Percentiles rank a stretch among this genome's conserved stretches.
phyloP scores from a whole-genome alignment of 2,113 vertebrate species.

The Aspiorhynchus laticeps region DNA sequence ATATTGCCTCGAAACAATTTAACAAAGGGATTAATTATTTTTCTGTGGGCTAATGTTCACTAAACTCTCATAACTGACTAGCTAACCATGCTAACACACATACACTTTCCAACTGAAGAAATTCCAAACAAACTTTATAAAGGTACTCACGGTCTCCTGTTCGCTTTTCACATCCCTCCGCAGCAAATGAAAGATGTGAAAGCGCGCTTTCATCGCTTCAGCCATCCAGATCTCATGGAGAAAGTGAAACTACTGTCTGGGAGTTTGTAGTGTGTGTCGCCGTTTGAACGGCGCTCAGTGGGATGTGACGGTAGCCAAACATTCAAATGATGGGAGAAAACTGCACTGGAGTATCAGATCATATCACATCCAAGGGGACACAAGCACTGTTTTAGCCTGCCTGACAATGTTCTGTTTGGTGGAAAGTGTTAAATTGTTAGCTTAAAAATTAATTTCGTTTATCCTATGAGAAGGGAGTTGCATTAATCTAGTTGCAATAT shows the following conservation, averaged over 20 bases:
- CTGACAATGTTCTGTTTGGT: not conserved
- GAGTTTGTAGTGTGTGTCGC: slow-evolving; percentile 39
- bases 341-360: not conserved
- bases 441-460: not conserved
- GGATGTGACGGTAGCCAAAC: slow-evolving; percentile 14
- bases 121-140: not conserved
- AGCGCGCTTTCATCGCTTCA: slow-evolving; percentile 66
- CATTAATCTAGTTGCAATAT: not conserved
- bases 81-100: slow-evolving; percentile 17
- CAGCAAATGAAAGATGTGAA: slow-evolving; percentile 63
- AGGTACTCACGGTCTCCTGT: not conserved
- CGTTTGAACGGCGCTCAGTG: slow-evolving; percentile 41
- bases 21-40: not conserved
- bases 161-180: slow-evolving; percentile 58
- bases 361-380: slow-evolving; percentile 12
- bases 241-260: slow-evolving; percentile 42
- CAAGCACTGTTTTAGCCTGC: not conserved
- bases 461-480: too few species aligned
- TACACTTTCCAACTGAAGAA: not conserved
- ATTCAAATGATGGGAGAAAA: slow-evolving; percentile 31
- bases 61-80: slow-evolving; percentile 23
- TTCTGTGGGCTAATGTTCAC: not conserved
- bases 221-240: slow-evolving; percentile 35
- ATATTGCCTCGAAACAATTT: not conserved
- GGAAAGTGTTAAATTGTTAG: not conserved